Evolutionary conservation across 2,888 invertebrate genomes (phyloP).

Genomic region (Petrolisthes cinctipes): DNA sequence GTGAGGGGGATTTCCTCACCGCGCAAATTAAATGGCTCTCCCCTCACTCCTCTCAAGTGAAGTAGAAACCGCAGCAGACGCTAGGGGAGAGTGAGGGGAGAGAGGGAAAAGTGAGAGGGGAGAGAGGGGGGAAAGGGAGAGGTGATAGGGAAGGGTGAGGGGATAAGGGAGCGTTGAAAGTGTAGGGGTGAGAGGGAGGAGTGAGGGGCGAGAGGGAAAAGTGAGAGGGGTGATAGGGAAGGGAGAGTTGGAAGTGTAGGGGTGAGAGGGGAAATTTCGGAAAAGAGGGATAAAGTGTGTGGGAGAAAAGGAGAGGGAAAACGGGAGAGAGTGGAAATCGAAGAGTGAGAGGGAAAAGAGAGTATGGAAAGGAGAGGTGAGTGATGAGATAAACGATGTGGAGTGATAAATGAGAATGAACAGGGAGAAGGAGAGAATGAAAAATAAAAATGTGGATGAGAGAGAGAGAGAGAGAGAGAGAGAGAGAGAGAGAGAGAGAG

Average conservation of each 20-base stretch:
- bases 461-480: too few relatives aligned
- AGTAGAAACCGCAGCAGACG: conserved; percentile 30
- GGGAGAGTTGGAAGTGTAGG: neutral
- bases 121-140: neutral
- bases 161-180: neutral
- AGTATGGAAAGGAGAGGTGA: too few relatives aligned
- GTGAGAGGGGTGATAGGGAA: neutral
- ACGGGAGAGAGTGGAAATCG: neutral
- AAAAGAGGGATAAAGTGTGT: neutral
- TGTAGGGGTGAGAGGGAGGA: neutral
- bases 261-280: neutral
- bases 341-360: too few relatives aligned
- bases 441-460: too few relatives aligned
- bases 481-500: too few relatives aligned
- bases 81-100: conserved; percentile 16
- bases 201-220: neutral
- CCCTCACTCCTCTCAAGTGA: conserved; percentile 26
- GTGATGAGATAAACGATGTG: too few relatives aligned
- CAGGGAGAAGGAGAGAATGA: too few relatives aligned
- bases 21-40: conserved; percentile 50
- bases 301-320: neutral
- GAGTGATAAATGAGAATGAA: too few relatives aligned
- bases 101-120: conserved; percentile 3
- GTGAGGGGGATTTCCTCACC: conserved; percentile 36
- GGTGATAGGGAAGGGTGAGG: neutral